phyloP scores from a whole-genome alignment of 2,113 vertebrate genomes.

The Pollimyrus isidori region DNA sequence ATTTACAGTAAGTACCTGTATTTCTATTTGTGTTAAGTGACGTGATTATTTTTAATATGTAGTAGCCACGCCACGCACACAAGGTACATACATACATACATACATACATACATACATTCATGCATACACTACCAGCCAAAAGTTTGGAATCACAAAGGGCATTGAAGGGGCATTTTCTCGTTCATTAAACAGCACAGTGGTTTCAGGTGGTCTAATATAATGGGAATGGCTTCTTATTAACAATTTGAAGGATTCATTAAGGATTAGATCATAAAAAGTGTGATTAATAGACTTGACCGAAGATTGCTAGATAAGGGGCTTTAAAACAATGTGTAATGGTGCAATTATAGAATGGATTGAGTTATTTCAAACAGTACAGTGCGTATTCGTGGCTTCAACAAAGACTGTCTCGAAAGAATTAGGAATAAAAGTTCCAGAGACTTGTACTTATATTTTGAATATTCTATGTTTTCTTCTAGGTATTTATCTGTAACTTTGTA shows the following conservation, averaged over 20 bases:
- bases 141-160: neutral
- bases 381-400: neutral
- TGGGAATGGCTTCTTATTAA: neutral
- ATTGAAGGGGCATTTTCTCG: neutral
- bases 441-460: no score
- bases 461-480: neutral
- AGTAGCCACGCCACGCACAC: neutral
- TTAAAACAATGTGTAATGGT: no score
- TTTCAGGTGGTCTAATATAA: neutral
- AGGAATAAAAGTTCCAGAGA: no score
- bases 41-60: neutral
- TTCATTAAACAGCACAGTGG: neutral
- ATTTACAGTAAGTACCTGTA: neutral
- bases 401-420: no score
- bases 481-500: neutral
- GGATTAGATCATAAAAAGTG: neutral
- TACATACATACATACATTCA: neutral
- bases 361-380: neutral
- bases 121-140: neutral
- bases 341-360: neutral
- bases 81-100: neutral
- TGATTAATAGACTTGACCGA: neutral
- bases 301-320: neutral
- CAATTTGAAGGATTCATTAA: neutral
- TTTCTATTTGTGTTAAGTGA: neutral